A percentile compares a stretch with the other conserved stretches of the same genome.
Evolutionary conservation across 2,113 vertebrate species (phyloP).

Genomic region (Setophaga kirtlandii): DNA sequence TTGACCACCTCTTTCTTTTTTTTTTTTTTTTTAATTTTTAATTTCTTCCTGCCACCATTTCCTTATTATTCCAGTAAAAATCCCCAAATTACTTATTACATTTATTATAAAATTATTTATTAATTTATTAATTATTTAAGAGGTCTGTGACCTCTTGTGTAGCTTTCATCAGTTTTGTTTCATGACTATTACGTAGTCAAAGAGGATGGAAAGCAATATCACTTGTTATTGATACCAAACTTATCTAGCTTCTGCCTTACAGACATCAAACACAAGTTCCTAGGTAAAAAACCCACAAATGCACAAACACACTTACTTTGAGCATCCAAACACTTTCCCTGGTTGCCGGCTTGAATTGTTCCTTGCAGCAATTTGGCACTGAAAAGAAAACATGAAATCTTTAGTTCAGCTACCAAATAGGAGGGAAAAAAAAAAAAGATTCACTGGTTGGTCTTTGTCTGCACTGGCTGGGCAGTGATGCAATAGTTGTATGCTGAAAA

Average conservation of each 20-base stretch:
- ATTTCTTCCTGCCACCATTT: background rate
- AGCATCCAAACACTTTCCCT: conserved; percentile 75
- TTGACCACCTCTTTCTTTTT: background rate
- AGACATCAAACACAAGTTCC: background rate
- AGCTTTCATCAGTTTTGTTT: background rate
- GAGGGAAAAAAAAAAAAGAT: background rate
- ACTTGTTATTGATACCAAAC: background rate
- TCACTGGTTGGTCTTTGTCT: conserved; percentile 26
- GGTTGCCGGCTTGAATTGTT: conserved; percentile 63
- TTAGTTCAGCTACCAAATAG: conserved; percentile 29
- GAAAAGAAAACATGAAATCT: conserved; percentile 16
- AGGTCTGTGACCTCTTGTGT: background rate
- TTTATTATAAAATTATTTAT: background rate
- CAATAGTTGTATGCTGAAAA: background rate
- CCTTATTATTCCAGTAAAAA: background rate
- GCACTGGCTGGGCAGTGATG: background rate
- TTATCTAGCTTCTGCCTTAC: background rate
- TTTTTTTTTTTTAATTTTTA: no score
- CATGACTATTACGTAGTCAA: background rate
- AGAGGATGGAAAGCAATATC: background rate
- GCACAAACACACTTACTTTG: conserved; percentile 68
- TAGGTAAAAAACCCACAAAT: background rate
- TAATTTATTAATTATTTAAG: background rate
- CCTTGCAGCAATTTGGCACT: conserved; percentile 69
- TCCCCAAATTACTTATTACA: background rate